Conservation (phyloP, 2,888 invertebrate genomes). For the Erebia ligea region DNA sequence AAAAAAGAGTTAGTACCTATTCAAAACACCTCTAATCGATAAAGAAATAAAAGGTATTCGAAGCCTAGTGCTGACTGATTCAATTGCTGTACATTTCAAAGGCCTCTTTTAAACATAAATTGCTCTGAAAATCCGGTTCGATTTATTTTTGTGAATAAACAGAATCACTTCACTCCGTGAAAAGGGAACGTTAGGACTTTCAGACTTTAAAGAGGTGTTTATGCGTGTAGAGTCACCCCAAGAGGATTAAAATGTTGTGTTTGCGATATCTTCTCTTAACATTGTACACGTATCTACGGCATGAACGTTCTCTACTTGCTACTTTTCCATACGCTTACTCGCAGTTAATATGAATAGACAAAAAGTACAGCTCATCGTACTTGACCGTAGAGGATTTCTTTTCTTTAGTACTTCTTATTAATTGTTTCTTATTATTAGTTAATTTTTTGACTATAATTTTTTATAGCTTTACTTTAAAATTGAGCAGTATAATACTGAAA, state of each 20-base stretch:
- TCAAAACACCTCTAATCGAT: neutral
- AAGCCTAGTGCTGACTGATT: neutral
- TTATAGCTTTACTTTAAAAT: too few relatives aligned
- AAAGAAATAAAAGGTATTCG: neutral
- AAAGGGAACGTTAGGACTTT: conserved; percentile 29
- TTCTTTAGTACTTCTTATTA: too few relatives aligned
- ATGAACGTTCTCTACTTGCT: neutral
- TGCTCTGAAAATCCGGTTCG: conserved; percentile 22
- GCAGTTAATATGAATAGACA: too few relatives aligned
- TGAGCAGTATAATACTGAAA: too few relatives aligned
- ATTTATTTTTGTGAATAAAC: conserved; percentile 27
- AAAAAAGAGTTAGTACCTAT: neutral
- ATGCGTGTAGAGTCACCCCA: conserved; percentile 4
- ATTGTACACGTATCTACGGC: neutral
- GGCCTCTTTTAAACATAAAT: conserved; percentile 31
- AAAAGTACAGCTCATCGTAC: too few relatives aligned
- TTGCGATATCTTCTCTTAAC: neutral
- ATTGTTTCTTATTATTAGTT: too few relatives aligned
- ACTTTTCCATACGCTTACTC: too few relatives aligned
- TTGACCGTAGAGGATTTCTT: too few relatives aligned
- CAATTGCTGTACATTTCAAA: conserved; percentile 10
- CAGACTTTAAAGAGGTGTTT: neutral
- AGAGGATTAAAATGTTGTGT: conserved; percentile 10
- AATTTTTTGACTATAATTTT: too few relatives aligned
- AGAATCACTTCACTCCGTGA: conserved; percentile 39